Base-by-base conservation (phyloP, 2,797 vertebrate genomes). In the Xenentodon cancila region DNA sequence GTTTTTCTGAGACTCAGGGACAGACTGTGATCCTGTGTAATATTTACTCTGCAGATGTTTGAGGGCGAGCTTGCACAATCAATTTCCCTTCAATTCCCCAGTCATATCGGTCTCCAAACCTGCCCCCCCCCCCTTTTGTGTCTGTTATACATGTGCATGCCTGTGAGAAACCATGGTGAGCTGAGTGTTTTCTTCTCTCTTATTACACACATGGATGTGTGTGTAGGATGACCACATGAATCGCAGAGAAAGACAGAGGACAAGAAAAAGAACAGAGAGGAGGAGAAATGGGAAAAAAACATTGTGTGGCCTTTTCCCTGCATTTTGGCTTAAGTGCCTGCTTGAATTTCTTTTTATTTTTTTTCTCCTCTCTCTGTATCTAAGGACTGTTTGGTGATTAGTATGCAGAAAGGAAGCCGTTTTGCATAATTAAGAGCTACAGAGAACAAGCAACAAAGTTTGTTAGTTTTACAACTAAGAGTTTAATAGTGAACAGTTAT, bases 371-470 rank as follows among this genome's bases (percentile, higher is more conserved):
- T 48, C 7, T 48, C 53, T 13, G 65, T 68, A 40, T 86, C 64
- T 75, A 43, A 75, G 52, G 69, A 80, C 71, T 75, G 89, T 88
- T 84, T 76, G 79, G 71, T 85, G 81, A 93, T 94, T 94, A 94
- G 93, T 94, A 93, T 85, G 92, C 91, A 78, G 83, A 85, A 90
- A 88, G 79, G 84, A 86, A 92, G 91, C 91, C 82, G 81, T 84
- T 85, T 88, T 90, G 89, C 91, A 92, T 89, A 87, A 91, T 87
- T 91, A 91, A 90, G 91, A 63, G 91, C 89, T 88, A 89, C 80
- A 93, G 90, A 93, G 91, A 92, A 90, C 89, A 89, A 93, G 92
- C 91, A 86, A 93, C 92, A 91, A 93, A 93, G 92, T 93, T 92
- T 84, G 93, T 94, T 93, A 92, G 87, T 92, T 93, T 89, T 72